These are phyloP conservation scores for Turritopsis dohrnii DNA, from an alignment of 30 jellyfish, hydroid and myxozoan genomes.

Conservation along the genomic window DNA sequence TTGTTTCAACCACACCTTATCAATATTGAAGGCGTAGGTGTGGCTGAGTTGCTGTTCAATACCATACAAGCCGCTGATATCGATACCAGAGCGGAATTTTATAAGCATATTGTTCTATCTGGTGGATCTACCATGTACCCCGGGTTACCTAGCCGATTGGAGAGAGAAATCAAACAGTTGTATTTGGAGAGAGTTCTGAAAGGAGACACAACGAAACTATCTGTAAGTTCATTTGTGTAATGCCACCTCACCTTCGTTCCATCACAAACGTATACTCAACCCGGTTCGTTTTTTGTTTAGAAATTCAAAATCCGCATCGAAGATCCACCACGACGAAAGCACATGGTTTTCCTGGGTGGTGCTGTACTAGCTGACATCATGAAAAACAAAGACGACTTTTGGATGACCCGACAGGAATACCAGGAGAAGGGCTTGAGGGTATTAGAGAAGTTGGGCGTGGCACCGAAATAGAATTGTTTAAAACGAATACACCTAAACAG, in stretches of 20 bases:
- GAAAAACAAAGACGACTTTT: slow-evolving; percentile 90
- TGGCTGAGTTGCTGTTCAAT: slow-evolving; percentile 91
- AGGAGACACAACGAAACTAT: slow-evolving; percentile 76
- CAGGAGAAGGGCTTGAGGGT: slow-evolving; percentile 87
- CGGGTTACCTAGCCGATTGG: slow-evolving; percentile 96
- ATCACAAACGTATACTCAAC: neutral
- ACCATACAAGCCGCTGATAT: slow-evolving; percentile 99
- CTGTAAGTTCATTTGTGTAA: slow-evolving; percentile 39
- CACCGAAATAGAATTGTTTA: slow-evolving; percentile 55
- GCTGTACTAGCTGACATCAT: slow-evolving; percentile 98
- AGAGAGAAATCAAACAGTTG: slow-evolving; percentile 91
- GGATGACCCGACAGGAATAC: slow-evolving; percentile 91
- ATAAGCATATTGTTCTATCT: slow-evolving; percentile 92
- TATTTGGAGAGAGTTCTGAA: slow-evolving; percentile 90
- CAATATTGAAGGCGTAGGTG: slow-evolving; percentile 95
- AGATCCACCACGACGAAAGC: slow-evolving; percentile 99
- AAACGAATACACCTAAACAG: neutral
- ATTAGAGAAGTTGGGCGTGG: slow-evolving; percentile 91
- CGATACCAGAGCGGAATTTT: slow-evolving; percentile 95
- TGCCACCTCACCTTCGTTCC: neutral
- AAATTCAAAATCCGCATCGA: slow-evolving; percentile 94
- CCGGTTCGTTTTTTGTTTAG: slow-evolving; percentile 28
- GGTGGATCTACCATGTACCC: slow-evolving; percentile 99
- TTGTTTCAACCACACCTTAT: slow-evolving; percentile 93
- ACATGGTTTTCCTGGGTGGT: slow-evolving; percentile 98